These are phyloP conservation scores for Hyperoplus lanceolatus DNA, from an alignment of 2,797 vertebrate species.

Conservation along the genomic window DNA sequence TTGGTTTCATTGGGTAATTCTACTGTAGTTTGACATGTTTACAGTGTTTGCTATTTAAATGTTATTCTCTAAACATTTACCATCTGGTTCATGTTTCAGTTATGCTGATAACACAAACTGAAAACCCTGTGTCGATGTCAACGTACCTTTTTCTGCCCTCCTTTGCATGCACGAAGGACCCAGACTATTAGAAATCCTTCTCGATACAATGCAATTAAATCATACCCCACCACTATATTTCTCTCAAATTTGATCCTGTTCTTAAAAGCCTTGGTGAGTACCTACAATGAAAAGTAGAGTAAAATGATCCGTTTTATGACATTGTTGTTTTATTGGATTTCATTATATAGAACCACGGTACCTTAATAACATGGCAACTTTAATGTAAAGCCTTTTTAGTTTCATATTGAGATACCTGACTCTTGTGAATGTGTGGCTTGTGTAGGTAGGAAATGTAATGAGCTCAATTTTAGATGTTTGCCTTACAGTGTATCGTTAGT, in stretches of 20 bases:
- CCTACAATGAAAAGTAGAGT: not conserved
- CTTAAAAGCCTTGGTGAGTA: not conserved
- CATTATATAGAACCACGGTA: not conserved
- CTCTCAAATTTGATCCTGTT: not conserved
- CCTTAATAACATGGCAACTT: not conserved
- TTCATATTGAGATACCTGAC: not conserved
- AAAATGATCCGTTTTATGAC: not conserved
- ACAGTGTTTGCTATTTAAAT: no score
- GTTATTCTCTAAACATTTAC: not conserved
- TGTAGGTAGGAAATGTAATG: not conserved
- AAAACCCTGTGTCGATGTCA: not conserved
- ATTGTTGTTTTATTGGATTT: not conserved
- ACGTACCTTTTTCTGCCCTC: not conserved
- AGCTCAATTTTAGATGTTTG: not conserved
- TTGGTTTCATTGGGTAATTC: not conserved
- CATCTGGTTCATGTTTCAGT: not conserved
- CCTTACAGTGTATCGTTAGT: not conserved
- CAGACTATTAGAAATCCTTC: not conserved
- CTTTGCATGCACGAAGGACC: not conserved
- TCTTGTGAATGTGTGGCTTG: not conserved
- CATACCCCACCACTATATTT: not conserved
- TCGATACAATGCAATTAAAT: not conserved
- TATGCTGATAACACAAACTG: not conserved
- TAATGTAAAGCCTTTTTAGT: not conserved
- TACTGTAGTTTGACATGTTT: no score